These are phyloP conservation scores for Sarcoramphus papa DNA, from an alignment of 2,797 vertebrate genomes.

Conservation along the genomic window DNA sequence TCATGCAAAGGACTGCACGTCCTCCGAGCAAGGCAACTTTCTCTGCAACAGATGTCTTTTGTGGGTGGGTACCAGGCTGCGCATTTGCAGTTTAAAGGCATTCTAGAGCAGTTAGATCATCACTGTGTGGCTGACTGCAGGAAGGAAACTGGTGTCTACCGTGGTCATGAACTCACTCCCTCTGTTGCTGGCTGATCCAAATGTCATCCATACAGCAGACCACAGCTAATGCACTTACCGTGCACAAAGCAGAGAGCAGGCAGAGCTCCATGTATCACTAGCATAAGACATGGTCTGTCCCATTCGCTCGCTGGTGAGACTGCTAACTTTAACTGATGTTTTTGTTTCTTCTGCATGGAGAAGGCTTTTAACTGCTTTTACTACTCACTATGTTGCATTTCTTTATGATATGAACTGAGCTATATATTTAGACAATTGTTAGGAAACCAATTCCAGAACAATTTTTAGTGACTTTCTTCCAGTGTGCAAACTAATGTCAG, in stretches of 20 bases:
- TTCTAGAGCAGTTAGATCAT: slow-evolving; percentile 2
- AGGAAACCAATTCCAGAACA: not conserved
- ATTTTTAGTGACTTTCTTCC: not conserved
- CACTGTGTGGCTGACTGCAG: not conserved
- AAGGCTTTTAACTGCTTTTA: not conserved
- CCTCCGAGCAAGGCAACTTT: not conserved
- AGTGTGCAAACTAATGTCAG: not conserved
- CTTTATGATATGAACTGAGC: not conserved
- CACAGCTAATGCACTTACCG: not conserved
- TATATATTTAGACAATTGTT: not conserved
- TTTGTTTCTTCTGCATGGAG: not conserved
- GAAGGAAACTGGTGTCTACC: not conserved
- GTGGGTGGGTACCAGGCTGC: not conserved
- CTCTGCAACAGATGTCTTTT: not conserved
- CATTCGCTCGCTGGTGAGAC: rapidly evolving
- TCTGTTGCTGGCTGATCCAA: not conserved
- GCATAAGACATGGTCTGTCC: not conserved
- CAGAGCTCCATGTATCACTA: too few relatives aligned
- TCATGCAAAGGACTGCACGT: not conserved
- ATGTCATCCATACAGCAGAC: not conserved
- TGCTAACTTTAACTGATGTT: not conserved
- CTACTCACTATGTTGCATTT: not conserved
- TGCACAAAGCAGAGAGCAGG: not conserved
- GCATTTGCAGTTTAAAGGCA: not conserved
- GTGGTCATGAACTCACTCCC: not conserved